Evolutionary conservation across 2,797 vertebrate genomes (phyloP).

Genomic region (Buphagus erythrorhynchus): DNA sequence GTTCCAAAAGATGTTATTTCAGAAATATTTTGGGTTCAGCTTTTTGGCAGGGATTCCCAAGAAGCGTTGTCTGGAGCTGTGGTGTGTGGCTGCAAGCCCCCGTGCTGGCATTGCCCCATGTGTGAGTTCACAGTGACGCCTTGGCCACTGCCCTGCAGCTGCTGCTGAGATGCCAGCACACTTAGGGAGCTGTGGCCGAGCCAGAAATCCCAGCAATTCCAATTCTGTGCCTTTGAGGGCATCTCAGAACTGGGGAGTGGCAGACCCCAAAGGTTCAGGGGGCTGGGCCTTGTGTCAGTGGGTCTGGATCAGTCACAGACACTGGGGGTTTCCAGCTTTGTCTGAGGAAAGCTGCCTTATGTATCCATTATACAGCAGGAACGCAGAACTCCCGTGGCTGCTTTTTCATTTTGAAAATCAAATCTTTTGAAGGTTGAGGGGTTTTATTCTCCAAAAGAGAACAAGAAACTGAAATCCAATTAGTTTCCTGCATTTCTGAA

Average conservation of each 20-base stretch:
- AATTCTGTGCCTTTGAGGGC: not conserved
- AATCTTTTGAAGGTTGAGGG: not conserved
- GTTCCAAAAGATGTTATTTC: not conserved
- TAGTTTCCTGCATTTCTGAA: slow-evolving; percentile 19
- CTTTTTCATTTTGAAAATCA: not conserved
- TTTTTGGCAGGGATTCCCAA: not conserved
- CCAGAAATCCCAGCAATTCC: not conserved
- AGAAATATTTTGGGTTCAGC: not conserved
- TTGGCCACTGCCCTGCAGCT: not conserved
- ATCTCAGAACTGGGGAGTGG: not conserved
- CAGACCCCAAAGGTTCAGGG: not conserved
- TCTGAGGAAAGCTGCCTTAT: not conserved
- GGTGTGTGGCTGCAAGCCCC: not conserved
- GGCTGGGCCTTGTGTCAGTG: not conserved
- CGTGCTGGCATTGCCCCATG: not conserved
- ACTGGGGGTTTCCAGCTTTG: not conserved
- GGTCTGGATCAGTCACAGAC: not conserved
- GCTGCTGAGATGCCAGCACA: not conserved
- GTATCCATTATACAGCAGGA: not conserved
- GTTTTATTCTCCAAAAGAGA: not conserved
- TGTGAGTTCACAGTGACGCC: not conserved
- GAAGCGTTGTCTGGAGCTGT: not conserved
- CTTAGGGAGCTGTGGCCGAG: rapidly evolving
- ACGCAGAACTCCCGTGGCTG: not conserved
- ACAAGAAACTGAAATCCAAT: slow-evolving; percentile 19